A percentile compares a stretch with the other conserved stretches of the same genome.
Conservation (phyloP, 2,113 vertebrate genomes). For the Zapornia atra region DNA sequence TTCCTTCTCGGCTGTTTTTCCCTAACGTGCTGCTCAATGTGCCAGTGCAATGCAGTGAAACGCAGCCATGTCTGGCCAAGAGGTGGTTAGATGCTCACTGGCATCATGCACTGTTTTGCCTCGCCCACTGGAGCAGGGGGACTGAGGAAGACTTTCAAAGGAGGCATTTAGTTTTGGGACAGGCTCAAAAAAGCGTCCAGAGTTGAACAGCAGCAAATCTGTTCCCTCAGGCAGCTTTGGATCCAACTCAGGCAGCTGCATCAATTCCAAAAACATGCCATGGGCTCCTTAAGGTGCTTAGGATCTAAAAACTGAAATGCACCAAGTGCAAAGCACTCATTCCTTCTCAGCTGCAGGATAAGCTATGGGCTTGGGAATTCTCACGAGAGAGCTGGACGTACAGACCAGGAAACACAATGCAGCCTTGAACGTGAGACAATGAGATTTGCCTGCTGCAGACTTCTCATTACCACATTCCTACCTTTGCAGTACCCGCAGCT, state of each 20-base stretch:
- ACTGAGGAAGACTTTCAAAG: neutral
- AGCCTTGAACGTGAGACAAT: neutral
- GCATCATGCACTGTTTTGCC: neutral
- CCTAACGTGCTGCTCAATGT: neutral
- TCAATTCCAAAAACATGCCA: neutral
- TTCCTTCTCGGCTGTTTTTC: neutral
- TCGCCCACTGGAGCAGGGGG: neutral
- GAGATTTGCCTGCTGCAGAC: neutral
- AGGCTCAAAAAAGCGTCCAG: neutral
- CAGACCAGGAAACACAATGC: neutral
- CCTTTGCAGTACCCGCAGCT: accelerated
- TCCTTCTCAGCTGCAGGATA: neutral
- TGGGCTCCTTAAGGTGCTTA: neutral
- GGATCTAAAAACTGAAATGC: neutral
- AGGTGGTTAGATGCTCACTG: neutral
- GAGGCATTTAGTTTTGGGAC: neutral
- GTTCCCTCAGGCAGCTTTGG: neutral
- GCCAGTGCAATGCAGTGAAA: neutral
- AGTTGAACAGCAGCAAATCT: neutral
- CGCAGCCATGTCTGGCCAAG: neutral
- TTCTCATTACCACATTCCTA: neutral
- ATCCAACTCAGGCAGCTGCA: neutral
- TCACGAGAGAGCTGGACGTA: neutral
- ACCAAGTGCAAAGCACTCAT: neutral
- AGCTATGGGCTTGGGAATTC: neutral